Conservation (phyloP, 2,113 vertebrate genomes). For the Tupaia tana region DNA sequence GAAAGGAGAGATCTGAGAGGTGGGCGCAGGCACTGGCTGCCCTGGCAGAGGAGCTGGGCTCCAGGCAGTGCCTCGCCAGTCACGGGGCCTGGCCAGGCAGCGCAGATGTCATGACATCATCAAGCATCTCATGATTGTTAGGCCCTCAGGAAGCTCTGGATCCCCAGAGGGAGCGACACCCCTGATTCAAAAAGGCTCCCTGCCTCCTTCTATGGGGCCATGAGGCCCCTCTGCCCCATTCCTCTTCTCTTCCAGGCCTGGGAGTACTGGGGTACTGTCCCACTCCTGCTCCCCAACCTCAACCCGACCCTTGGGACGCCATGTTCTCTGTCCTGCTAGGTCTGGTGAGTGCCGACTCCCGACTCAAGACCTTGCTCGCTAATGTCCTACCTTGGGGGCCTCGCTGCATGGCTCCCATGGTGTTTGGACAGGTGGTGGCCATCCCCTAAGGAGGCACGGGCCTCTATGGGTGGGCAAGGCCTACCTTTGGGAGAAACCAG, state of each 20-base stretch:
- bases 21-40: fast-evolving
- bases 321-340: no score
- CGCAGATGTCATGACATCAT: background rate
- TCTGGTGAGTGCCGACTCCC: background rate
- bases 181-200: fast-evolving
- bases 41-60: background rate
- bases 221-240: fast-evolving
- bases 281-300: no score
- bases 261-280: no score
- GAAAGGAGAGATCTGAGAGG: fast-evolving
- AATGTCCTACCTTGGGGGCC: no score
- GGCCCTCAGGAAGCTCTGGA: background rate
- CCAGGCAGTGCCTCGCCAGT: background rate
- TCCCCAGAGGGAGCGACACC: no score
- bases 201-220: background rate
- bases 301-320: background rate
- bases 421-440: no score
- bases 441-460: background rate
- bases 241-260: background rate
- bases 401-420: background rate
- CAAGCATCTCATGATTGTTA: fast-evolving
- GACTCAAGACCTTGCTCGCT: no score
- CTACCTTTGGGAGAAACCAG: no score
- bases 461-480: background rate
- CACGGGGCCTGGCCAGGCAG: background rate